Evolutionary conservation across 2,888 invertebrate species (phyloP).

Genomic region (Hypercompe scribonia): DNA sequence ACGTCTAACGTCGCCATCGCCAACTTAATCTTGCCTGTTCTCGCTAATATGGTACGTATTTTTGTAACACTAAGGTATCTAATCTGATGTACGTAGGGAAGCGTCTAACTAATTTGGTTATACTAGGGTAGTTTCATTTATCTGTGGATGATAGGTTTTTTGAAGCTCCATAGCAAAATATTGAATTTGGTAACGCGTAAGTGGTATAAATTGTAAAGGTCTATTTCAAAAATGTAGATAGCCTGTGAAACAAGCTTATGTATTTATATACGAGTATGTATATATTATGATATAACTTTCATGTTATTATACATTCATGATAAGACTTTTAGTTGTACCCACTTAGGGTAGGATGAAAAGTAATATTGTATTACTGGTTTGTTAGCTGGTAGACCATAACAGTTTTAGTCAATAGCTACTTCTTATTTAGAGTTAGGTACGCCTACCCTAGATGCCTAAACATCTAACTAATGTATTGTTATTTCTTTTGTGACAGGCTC

Average conservation of each 20-base stretch:
- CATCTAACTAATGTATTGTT: background rate
- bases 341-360: background rate
- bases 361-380: background rate
- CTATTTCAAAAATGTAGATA: too few species aligned
- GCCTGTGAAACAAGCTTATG: too few species aligned
- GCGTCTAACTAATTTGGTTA: background rate
- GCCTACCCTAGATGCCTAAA: background rate
- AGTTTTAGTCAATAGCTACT: background rate
- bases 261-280: too few species aligned
- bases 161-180: background rate
- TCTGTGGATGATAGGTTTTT: background rate
- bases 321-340: background rate
- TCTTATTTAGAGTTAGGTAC: background rate
- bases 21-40: constrained; percentile 94
- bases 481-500: constrained; percentile 84
- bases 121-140: background rate
- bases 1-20: constrained; percentile 97
- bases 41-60: constrained; percentile 88
- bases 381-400: background rate
- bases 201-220: too few species aligned
- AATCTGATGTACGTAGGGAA: background rate
- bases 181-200: background rate
- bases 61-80: background rate
- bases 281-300: background rate
- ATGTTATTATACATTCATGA: background rate